Evolutionary conservation across 2,888 invertebrate genomes (phyloP).

Genomic region (Mesodorylaimus sp.): DNA sequence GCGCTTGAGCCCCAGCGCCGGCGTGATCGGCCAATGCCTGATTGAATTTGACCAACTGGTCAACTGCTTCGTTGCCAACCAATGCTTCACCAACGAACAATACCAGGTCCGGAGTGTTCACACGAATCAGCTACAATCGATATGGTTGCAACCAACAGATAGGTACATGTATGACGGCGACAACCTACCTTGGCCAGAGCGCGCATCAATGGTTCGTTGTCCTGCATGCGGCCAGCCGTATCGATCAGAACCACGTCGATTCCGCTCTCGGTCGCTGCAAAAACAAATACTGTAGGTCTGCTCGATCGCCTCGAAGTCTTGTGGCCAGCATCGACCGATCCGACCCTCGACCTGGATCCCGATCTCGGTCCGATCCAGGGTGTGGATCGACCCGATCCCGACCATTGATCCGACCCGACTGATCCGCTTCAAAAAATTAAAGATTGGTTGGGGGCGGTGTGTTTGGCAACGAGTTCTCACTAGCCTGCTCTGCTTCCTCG

Average conservation of each 20-base stretch:
- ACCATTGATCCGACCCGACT: too few species aligned
- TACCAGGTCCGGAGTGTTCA: slow-evolving; percentile 90
- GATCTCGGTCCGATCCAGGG: too few species aligned
- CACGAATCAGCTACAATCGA: slow-evolving; percentile 55
- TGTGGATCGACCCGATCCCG: too few species aligned
- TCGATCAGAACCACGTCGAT: slow-evolving; percentile 89
- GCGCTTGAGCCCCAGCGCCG: slow-evolving; percentile 48
- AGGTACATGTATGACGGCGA: not conserved
- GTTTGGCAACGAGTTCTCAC: too few species aligned
- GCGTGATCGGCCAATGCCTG: slow-evolving; percentile 85
- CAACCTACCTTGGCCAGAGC: slow-evolving; percentile 61
- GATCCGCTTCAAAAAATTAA: too few species aligned
- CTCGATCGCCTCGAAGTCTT: too few species aligned
- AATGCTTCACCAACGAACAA: slow-evolving; percentile 98
- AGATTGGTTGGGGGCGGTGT: too few species aligned
- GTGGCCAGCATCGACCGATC: too few species aligned
- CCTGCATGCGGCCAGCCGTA: slow-evolving; percentile 99
- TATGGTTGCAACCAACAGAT: not conserved
- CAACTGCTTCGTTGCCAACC: slow-evolving; percentile 99
- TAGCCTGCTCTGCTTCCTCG: too few species aligned
- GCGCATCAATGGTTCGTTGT: slow-evolving; percentile 96
- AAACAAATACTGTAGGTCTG: slow-evolving; percentile 9
- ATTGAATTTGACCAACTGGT: slow-evolving; percentile 96
- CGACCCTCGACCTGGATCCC: too few species aligned
- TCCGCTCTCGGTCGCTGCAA: slow-evolving; percentile 48